Base-by-base conservation (phyloP, 30 jellyfish, hydroid and myxozoan genomes). In the Aurelia aurita complex sp. Pacific region DNA sequence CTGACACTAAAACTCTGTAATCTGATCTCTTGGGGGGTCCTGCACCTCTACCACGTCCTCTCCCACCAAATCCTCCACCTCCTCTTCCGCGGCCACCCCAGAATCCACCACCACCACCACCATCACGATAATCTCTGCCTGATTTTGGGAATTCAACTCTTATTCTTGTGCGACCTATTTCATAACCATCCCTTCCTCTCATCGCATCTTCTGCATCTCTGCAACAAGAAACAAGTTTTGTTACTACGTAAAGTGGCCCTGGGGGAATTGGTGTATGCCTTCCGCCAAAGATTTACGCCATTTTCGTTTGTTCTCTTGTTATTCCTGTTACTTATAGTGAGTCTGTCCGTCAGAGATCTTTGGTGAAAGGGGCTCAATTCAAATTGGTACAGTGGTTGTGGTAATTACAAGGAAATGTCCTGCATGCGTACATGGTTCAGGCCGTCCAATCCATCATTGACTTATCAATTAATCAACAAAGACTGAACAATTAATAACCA, bases 181-280 rank as follows among this genome's bases (percentile, higher is more conserved):
- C 93, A 66, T 87, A 82, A 5, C 99, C 99, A 96, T 96, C 98
- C 76, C 96, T 67, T 53, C 92, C 98, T 53, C 97, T 68, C 35
- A 96, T 82, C 7, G 99, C 99, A 87, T 96, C 99, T 34, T 87
- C 95, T 15, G 99, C 99, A 91, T 96, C 99, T 54, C 99, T 96
- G 67, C 3, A 63, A 59, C 50, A 79, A 65, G 34, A 66, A 87
- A 50, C 7, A 52, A 50, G 7, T 32, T 23, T 53, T 15, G 23
- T n/a, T 29, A 60, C 23, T 5, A 2, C 5, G 46, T 73, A 9
- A 10, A 33, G 9, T n/a, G 19, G 29, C 29, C 29, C 0, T 23
- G 29, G 29, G 29, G 29, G 29, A 23, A 23, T 23, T 0, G 29
- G 29, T 23, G 29, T 23, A 23, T 23, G 29, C 29, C 29, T 23